Evolutionary conservation across 2,113 vertebrate genomes (phyloP), one percentile per base, ranked within the genome.

Genomic region (Cephalopholis sonnerati): DNA sequence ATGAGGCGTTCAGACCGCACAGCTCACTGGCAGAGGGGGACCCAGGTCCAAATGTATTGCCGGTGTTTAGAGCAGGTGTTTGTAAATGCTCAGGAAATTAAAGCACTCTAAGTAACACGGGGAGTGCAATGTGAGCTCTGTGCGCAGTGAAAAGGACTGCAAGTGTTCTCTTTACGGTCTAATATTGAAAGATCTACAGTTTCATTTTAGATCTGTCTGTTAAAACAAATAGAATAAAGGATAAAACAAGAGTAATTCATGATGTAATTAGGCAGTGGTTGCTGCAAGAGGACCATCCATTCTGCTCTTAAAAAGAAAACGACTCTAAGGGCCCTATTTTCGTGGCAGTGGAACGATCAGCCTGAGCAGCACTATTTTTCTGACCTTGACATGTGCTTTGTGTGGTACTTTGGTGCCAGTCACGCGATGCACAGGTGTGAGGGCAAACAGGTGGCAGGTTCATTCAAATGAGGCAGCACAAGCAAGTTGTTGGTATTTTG

Each of bases 51-150:
- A 82, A 70, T 65, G 64, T 59, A 48, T 76, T 27, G 29, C 24
- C 2, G 2, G 39, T 24, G 27, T 68, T 88, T 53, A 54, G 86
- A 89, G 75, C 86, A 83, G 79, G 81, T 89, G 79, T 87, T 89
- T 84, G 67, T 27, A 62, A 77, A 75, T 48, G 62, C 46, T 62
- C 29, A 2, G 48, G 50, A 77, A 74, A 84, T 74, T 8, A 66
- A 82, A 81, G 76, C 12, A 22, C 39, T 66, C 24, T 7, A 22
- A 58, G n/a, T 68, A 66, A 61, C 20, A 39, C 1, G 0, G 24
- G 29, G 36, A 39, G 5, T 24, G 36, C 66, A 36, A 53, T 24
- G 27, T 81, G 46, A 13, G 18, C 15, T 29, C 7, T 25, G 68
- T 39, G 66, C 3, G 36, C 11, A n/a, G 39, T 29, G 2, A 29